Base-by-base conservation (phyloP, 2,888 invertebrate species). In the Notodonta dromedarius region DNA sequence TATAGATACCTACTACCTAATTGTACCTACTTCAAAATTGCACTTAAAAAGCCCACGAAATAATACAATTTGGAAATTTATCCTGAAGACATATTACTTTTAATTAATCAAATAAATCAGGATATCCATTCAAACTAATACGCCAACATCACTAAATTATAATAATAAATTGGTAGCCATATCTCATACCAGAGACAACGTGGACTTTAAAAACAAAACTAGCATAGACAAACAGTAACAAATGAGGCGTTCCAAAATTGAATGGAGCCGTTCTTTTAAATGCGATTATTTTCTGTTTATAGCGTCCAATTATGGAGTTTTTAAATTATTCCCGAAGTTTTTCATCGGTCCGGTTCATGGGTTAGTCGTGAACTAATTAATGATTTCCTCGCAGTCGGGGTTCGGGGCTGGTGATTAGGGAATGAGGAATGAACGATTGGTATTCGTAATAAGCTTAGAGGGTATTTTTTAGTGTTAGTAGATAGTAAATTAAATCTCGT, bases 311-410 rank as follows among this genome's bases (percentile, higher is more conserved):
- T 56, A 56, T 56, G 56, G 56, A 42, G 56, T 16, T 56, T 44
- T 56, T 56, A 56, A 56, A 56, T 56, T 56, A 44, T 56, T 44
- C 56, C 40, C 56, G 56, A 56, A 1, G 16, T 56, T 56, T 44
- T 54, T 54, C 54, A 54, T 39, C 54, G 54, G 52, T 52, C 14
- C 54, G 54, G 52, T 52, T 55, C 55, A 55, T 55, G 39, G 56
- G 56, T 44, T 56, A 56, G 56, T 56, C 56, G 56, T 56, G 56
- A 56, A 56, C 56, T 56, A 56, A 56, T 56, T 56, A 56, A 56
- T 56, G 56, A 56, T 56, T 44, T 56, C 56, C 44, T 56, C 56
- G 44, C 56, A 56, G 56, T 56, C 56, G 56, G 56, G 56, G 56
- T 56, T 56, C 56, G 16, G 35, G 13, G 44, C 56, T 56, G 56